Conservation (phyloP, 53 echinoderm and acorn worm species). For the Echinarachnius parma region DNA sequence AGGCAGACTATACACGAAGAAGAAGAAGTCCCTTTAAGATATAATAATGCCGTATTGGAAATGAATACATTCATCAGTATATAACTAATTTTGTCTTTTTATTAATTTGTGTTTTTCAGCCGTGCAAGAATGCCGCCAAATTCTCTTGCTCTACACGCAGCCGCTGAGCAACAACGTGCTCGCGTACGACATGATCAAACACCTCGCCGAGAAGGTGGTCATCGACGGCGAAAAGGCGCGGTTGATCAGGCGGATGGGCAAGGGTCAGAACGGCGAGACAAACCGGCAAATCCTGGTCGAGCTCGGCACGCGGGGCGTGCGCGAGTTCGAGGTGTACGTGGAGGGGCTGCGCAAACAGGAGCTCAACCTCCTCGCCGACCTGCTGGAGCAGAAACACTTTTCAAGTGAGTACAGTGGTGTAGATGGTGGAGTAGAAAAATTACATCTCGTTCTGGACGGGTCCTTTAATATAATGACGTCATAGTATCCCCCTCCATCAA, state of each 20-base stretch:
- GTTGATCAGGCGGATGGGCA: conserved; percentile 66
- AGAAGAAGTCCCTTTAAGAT: too few relatives aligned
- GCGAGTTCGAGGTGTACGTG: conserved; percentile 86
- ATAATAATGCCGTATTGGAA: too few relatives aligned
- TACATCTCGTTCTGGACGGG: too few relatives aligned
- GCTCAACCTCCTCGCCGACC: conserved; percentile 79
- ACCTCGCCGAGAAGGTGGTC: conserved; percentile 75
- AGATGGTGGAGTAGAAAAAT: too few relatives aligned
- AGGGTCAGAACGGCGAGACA: conserved; percentile 65
- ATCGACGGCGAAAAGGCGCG: conserved; percentile 70
- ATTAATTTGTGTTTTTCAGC: conserved; percentile 39
- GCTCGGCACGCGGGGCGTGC: conserved; percentile 64
- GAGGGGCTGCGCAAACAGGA: conserved; percentile 67
- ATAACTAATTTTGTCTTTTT: background rate
- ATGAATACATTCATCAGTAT: too few relatives aligned
- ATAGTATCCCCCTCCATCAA: too few relatives aligned
- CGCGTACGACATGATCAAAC: conserved; percentile 73
- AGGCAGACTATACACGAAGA: too few relatives aligned
- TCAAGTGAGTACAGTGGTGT: conserved; percentile 64
- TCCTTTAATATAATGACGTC: too few relatives aligned
- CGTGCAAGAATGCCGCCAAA: conserved; percentile 68
- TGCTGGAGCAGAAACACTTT: conserved; percentile 84
- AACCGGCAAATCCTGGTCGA: conserved; percentile 73
- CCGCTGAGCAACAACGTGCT: conserved; percentile 69
- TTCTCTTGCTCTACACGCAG: conserved; percentile 56